Evolutionary conservation across 2,113 vertebrate species (phyloP).

Genomic region (Bujurquina vittata): DNA sequence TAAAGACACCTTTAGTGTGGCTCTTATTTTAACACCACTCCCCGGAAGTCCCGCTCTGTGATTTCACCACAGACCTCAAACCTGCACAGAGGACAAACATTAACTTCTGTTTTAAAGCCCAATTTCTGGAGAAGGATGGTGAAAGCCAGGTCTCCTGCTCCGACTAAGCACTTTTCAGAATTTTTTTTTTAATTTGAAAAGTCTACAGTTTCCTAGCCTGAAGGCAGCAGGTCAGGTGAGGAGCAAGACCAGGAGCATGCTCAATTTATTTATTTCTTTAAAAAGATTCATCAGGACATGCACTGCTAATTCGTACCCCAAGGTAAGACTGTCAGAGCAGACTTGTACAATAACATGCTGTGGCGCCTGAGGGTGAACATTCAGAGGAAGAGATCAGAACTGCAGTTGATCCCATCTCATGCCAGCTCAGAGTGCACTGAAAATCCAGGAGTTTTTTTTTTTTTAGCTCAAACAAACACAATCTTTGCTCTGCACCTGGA

Average conservation of each 20-base stretch:
- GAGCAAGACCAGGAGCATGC: neutral
- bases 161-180: neutral
- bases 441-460: neutral
- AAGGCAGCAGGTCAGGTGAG: neutral
- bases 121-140: neutral
- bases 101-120: neutral
- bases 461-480: conserved; percentile 3
- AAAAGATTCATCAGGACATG: neutral
- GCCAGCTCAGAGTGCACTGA: neutral
- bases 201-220: neutral
- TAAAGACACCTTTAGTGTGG: neutral
- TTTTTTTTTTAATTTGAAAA: neutral
- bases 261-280: neutral
- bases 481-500: neutral
- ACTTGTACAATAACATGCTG: neutral
- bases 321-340: neutral
- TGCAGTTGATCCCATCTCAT: neutral
- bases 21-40: neutral
- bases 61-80: neutral
- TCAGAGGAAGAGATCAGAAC: conserved; percentile 3
- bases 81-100: neutral
- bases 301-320: neutral
- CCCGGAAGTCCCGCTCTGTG: neutral
- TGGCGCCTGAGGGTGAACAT: neutral
- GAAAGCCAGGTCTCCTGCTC: rapidly evolving